Conservation (phyloP, 2,888 invertebrate genomes). For the Ornithoptera priamus region DNA sequence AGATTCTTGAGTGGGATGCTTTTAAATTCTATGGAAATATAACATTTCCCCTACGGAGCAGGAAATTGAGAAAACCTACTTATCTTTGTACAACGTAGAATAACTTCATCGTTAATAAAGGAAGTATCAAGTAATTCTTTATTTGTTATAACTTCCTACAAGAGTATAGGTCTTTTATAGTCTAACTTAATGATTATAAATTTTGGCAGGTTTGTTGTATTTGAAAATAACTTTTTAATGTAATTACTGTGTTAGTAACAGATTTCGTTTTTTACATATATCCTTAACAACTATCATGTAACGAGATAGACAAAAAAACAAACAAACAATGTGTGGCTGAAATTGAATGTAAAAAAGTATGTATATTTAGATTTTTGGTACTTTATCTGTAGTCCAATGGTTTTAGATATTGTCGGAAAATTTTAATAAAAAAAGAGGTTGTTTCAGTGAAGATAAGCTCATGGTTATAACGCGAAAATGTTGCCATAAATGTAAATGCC, state of each 20-base stretch:
- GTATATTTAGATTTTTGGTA: neutral
- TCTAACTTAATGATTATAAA: neutral
- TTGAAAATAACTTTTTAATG: neutral
- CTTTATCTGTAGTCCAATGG: neutral
- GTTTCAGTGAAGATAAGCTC: slow-evolving; percentile 15
- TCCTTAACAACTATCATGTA: neutral
- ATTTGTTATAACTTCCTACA: neutral
- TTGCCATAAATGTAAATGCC: slow-evolving; percentile 18
- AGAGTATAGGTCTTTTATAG: neutral
- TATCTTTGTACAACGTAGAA: slow-evolving; percentile 2
- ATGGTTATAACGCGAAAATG: slow-evolving; percentile 12
- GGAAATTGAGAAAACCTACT: slow-evolving; percentile 17
- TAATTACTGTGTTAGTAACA: neutral
- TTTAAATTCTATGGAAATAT: slow-evolving; percentile 21
- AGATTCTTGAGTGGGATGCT: slow-evolving; percentile 4
- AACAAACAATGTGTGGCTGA: neutral
- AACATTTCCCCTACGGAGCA: slow-evolving; percentile 16
- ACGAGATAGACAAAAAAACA: neutral
- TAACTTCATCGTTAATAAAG: slow-evolving; percentile 10
- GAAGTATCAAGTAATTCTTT: neutral
- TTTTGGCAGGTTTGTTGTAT: neutral
- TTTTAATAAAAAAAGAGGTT: neutral
- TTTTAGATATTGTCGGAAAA: slow-evolving; percentile 1
- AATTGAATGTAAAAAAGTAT: neutral
- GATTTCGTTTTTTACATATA: neutral